A percentile compares a stretch with the other conserved stretches of the same genome.
These are phyloP conservation scores for Sebastes hubbsi DNA, from an alignment of 2,797 vertebrate genomes.

Conservation along the genomic window DNA sequence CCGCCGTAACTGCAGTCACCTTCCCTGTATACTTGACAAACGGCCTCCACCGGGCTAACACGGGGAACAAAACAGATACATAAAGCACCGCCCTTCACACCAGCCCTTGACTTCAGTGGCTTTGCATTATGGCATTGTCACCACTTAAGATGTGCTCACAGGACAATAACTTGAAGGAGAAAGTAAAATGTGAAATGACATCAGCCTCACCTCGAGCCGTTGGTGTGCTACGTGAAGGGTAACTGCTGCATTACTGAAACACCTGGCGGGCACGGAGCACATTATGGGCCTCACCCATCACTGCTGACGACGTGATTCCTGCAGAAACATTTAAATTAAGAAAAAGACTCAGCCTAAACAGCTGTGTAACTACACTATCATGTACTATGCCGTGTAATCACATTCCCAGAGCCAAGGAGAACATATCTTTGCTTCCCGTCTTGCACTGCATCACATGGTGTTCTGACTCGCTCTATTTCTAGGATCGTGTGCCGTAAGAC, in stretches of 20 bases:
- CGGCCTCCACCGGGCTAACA: conserved; percentile 73
- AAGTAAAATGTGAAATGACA: conserved; percentile 22
- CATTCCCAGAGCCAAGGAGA: neutral
- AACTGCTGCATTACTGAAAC: conserved; percentile 33
- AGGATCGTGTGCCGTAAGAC: conserved; percentile 6
- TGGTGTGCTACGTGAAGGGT: conserved; percentile 24
- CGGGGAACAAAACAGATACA: conserved; percentile 71
- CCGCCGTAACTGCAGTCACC: conserved; percentile 80
- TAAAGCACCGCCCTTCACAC: conserved; percentile 81
- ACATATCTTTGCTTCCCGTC: neutral
- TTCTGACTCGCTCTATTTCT: conserved; percentile 36
- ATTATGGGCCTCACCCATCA: conserved; percentile 5
- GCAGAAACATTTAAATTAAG: neutral
- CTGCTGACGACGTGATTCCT: conserved; percentile 15
- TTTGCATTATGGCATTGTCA: conserved; percentile 42
- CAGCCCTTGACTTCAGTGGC: conserved; percentile 41
- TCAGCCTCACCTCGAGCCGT: conserved; percentile 14
- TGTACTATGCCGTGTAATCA: neutral
- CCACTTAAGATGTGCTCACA: conserved; percentile 37
- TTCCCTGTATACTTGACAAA: conserved; percentile 78
- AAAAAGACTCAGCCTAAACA: neutral
- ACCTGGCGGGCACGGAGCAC: neutral
- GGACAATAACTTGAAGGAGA: conserved; percentile 33
- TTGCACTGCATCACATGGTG: neutral
- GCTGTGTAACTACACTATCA: neutral